Conservation (phyloP, 2,888 invertebrate genomes). For the Nysson spinosus region DNA sequence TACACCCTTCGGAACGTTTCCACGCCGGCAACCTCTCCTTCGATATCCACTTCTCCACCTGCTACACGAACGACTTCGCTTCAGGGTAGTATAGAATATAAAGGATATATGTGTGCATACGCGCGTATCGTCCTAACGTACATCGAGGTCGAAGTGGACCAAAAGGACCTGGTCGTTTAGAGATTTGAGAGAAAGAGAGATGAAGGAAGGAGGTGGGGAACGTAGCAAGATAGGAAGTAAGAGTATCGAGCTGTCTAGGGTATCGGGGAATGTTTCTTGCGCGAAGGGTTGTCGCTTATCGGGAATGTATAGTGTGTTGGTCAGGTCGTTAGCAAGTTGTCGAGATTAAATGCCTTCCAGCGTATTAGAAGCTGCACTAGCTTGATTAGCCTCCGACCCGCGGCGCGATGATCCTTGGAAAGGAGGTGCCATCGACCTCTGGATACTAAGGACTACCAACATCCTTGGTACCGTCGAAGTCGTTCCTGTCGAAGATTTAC, state of each 20-base stretch:
- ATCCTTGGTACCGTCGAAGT: constrained; percentile 14
- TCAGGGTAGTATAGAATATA: constrained; percentile 14
- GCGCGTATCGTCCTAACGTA: constrained; percentile 7
- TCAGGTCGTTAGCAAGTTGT: constrained; percentile 77
- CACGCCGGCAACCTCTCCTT: constrained; percentile 41
- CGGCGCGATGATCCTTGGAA: constrained; percentile 43
- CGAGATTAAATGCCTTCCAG: constrained; percentile 76
- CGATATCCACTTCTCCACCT: constrained; percentile 43
- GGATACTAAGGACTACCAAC: constrained; percentile 18
- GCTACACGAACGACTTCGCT: constrained; percentile 29
- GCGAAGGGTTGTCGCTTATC: constrained; percentile 71
- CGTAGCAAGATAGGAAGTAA: no score
- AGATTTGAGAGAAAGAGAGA: constrained; percentile 10
- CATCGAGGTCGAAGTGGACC: constrained; percentile 37
- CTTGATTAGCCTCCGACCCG: constrained; percentile 69
- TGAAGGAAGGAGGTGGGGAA: no score
- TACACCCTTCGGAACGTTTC: constrained; percentile 38
- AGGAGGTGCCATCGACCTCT: constrained; percentile 56
- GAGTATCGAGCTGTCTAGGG: constrained; percentile 54
- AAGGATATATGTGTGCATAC: constrained; percentile 4
- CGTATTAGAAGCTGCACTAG: constrained; percentile 73
- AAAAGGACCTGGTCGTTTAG: constrained; percentile 22
- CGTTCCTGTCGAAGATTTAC: constrained; percentile 37
- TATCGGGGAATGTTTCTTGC: constrained; percentile 74
- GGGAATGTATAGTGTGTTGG: constrained; percentile 75